These are phyloP conservation scores for Anableps anableps DNA, from an alignment of 2,797 vertebrate genomes.

Conservation along the genomic window DNA sequence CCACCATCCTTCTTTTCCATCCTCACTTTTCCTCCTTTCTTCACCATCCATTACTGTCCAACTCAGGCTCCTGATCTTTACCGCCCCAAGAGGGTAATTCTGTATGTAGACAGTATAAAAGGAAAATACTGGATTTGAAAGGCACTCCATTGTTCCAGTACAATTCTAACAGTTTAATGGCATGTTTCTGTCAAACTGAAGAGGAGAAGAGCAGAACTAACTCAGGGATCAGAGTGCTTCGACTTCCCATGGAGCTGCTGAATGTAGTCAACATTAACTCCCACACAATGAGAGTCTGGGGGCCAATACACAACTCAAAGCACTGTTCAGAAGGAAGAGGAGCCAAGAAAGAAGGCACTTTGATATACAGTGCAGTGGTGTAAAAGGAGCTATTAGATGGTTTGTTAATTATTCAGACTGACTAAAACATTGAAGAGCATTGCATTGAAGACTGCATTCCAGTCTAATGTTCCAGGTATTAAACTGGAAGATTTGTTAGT, in stretches of 20 bases:
- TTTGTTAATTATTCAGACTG: neutral
- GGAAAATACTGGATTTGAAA: slow-evolving; percentile 66
- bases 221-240: slow-evolving; percentile 45
- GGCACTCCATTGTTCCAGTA: slow-evolving; percentile 63
- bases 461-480: neutral
- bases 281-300: slow-evolving; percentile 46
- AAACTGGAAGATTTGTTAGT: neutral
- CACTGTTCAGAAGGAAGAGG: slow-evolving; percentile 5
- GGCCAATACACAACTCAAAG: slow-evolving; percentile 25
- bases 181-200: slow-evolving; percentile 62
- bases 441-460: neutral
- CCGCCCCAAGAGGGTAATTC: slow-evolving; percentile 49
- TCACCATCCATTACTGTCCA: slow-evolving; percentile 34
- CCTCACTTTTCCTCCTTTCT: neutral
- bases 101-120: slow-evolving; percentile 36
- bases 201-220: slow-evolving; percentile 41
- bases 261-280: slow-evolving; percentile 49
- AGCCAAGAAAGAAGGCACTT: slow-evolving; percentile 14
- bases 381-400: neutral
- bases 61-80: slow-evolving; percentile 38
- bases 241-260: slow-evolving; percentile 52
- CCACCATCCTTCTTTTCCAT: neutral
- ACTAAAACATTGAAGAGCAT: neutral
- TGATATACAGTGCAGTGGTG: slow-evolving; percentile 1
- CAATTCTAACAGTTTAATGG: slow-evolving; percentile 56